phyloP scores from a whole-genome alignment of 2,113 vertebrate species.

The Python bivittatus region DNA sequence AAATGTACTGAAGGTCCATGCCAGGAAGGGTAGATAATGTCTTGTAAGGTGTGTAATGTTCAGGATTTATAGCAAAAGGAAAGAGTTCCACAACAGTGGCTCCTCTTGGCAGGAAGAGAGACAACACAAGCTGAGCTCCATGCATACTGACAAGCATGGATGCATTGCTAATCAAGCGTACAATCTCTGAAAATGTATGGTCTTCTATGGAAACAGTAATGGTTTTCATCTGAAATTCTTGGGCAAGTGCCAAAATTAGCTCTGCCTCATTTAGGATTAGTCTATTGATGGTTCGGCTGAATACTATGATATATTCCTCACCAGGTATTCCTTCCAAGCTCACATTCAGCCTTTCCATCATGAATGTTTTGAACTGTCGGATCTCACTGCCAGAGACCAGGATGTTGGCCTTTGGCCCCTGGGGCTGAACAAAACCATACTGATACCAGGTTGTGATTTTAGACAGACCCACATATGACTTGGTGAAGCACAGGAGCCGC shows the following conservation, averaged over 20 bases:
- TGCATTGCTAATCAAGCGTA: conserved; percentile 85
- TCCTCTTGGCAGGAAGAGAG: conserved; percentile 91
- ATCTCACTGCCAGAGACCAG: conserved; percentile 94
- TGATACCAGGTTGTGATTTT: conserved; percentile 99
- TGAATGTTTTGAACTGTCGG: conserved; percentile 84
- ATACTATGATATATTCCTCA: conserved; percentile 90
- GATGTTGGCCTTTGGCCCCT: conserved; percentile 96
- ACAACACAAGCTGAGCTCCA: conserved; percentile 90
- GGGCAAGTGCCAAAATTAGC: conserved; percentile 89
- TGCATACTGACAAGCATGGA: conserved; percentile 97
- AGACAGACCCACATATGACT: conserved; percentile 91
- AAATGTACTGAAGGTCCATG: conserved; percentile 94
- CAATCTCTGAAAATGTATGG: conserved; percentile 83
- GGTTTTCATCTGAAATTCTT: conserved; percentile 95
- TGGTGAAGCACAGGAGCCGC: conserved; percentile 94
- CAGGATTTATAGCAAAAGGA: conserved; percentile 92
- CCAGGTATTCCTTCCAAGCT: conserved; percentile 66
- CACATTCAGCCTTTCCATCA: conserved; percentile 85
- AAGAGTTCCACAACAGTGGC: conserved; percentile 91
- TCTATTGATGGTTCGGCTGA: conserved; percentile 89
- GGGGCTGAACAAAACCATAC: conserved; percentile 95
- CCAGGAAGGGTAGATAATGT: conserved; percentile 89
- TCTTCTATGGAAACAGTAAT: conserved; percentile 93
- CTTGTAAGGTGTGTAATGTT: conserved; percentile 96
- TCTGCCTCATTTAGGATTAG: conserved; percentile 95